These are phyloP conservation scores for Thermophis baileyi DNA, from an alignment of 2,113 vertebrate species.

Conservation along the genomic window DNA sequence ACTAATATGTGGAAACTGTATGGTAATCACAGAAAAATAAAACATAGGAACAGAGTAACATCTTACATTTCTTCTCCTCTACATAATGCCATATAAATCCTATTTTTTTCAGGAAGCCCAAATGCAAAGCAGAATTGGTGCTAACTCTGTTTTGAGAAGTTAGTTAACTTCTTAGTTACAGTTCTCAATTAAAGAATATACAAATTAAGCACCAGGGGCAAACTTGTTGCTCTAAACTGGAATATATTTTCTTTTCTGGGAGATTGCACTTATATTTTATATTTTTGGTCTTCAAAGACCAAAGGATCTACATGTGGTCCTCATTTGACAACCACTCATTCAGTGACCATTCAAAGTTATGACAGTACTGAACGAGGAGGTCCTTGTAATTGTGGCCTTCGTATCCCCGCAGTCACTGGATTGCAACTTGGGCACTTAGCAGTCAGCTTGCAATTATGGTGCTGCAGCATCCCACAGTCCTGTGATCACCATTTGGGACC, in stretches of 20 bases:
- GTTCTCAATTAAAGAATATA: not conserved
- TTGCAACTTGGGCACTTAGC: not conserved
- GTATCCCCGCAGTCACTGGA: not conserved
- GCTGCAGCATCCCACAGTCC: not conserved
- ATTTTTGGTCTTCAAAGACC: not conserved
- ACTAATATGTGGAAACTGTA: not conserved
- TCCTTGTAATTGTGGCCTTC: not conserved
- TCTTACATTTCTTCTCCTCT: not conserved
- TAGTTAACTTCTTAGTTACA: not conserved
- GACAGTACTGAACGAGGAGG: not conserved
- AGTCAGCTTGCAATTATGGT: not conserved
- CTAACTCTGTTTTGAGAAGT: not conserved
- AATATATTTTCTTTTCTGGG: not conserved
- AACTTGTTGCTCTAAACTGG: not conserved
- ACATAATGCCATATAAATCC: not conserved
- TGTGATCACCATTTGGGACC: not conserved
- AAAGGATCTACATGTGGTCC: not conserved
- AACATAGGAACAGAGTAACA: not conserved
- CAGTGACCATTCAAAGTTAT: not conserved
- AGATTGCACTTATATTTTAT: not conserved
- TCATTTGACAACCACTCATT: not conserved
- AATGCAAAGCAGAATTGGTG: not conserved
- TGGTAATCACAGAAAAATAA: not conserved
- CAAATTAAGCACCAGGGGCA: not conserved
- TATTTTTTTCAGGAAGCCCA: not conserved